Conservation (phyloP, 2,888 invertebrate species). For the Tanytarsus gracilentus region DNA sequence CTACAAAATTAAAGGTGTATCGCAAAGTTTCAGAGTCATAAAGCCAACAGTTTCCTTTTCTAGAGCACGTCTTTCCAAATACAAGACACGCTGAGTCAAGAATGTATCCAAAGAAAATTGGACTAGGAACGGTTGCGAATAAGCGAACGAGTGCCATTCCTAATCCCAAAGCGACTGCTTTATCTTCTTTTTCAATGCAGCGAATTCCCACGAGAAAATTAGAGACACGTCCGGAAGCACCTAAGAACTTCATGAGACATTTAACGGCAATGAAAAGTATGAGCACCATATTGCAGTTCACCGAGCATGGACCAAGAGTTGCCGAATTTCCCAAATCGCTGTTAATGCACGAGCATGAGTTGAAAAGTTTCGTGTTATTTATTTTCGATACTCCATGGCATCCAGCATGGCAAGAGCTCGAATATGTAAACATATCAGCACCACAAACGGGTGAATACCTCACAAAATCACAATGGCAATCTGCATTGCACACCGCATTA, state of each 20-base stretch:
- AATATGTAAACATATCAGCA: slow-evolving; percentile 48
- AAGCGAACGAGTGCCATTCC: slow-evolving; percentile 52
- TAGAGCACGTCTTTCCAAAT: slow-evolving; percentile 27
- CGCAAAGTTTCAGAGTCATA: slow-evolving; percentile 50
- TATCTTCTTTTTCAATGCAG: slow-evolving; percentile 57
- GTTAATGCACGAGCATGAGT: slow-evolving; percentile 46
- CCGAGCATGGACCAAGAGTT: slow-evolving; percentile 47
- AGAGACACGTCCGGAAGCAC: slow-evolving; percentile 53
- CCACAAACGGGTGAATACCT: slow-evolving; percentile 59
- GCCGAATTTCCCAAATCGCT: slow-evolving; percentile 35
- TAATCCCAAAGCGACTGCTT: slow-evolving; percentile 54
- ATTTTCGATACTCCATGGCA: slow-evolving; percentile 42
- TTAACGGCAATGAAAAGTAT: slow-evolving; percentile 48
- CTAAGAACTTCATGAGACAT: slow-evolving; percentile 51
- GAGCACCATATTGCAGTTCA: slow-evolving; percentile 50
- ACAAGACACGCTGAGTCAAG: slow-evolving; percentile 42
- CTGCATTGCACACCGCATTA: slow-evolving; percentile 41
- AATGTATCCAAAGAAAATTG: slow-evolving; percentile 58
- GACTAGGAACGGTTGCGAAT: slow-evolving; percentile 57
- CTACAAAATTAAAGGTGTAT: slow-evolving; percentile 46
- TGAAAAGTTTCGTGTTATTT: slow-evolving; percentile 39
- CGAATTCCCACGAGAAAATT: slow-evolving; percentile 53
- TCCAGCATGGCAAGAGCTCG: slow-evolving; percentile 61
- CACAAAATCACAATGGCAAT: slow-evolving; percentile 53
- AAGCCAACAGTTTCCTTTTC: slow-evolving; percentile 53